phyloP scores from a whole-genome alignment of 2,888 invertebrate genomes.

The Platycnemis pennipes region DNA sequence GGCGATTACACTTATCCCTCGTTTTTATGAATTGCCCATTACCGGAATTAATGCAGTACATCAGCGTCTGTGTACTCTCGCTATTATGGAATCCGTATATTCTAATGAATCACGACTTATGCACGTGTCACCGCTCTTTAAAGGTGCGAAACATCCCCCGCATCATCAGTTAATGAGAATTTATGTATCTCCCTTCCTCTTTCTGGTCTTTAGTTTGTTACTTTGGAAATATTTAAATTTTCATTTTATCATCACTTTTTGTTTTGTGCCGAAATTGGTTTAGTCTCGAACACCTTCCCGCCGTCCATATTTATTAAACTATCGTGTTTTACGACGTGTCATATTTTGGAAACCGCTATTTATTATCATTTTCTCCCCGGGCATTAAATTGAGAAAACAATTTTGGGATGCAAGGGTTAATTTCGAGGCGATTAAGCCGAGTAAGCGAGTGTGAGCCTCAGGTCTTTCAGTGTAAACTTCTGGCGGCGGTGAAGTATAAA shows the following conservation, averaged over 20 bases:
- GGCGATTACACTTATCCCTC: background rate
- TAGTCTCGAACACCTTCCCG: background rate
- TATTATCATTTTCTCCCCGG: background rate
- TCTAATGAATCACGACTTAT: slow-evolving; percentile 17
- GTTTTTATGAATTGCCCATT: slow-evolving; percentile 49
- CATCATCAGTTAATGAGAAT: background rate
- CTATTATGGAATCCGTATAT: slow-evolving; percentile 11
- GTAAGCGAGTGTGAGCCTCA: background rate
- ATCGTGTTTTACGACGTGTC: background rate
- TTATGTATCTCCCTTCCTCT: background rate
- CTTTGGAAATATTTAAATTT: background rate
- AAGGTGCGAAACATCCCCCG: background rate
- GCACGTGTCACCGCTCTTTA: background rate
- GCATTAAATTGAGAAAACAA: background rate
- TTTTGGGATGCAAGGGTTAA: background rate
- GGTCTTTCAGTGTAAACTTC: background rate
- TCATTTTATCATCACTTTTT: background rate
- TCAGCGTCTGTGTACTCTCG: slow-evolving; percentile 21
- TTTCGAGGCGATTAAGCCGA: background rate
- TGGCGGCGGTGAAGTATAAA: background rate
- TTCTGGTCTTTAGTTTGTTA: background rate
- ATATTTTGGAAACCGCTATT: background rate
- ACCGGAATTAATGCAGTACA: slow-evolving; percentile 23
- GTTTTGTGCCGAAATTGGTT: background rate
- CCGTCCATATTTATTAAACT: background rate